Conservation (phyloP, 2,797 vertebrate species). For the Champsocephalus gunnari region DNA sequence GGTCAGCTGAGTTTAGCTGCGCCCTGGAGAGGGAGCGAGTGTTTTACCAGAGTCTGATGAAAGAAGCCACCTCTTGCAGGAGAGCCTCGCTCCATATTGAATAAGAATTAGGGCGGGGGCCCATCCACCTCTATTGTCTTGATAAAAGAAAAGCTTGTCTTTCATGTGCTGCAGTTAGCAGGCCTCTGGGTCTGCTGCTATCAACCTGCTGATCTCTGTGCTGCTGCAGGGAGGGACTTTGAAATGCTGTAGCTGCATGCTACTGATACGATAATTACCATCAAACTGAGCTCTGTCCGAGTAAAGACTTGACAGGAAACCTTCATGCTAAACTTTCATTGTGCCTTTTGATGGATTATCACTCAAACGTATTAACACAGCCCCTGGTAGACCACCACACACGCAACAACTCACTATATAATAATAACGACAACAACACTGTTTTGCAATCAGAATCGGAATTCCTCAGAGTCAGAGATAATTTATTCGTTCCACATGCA, state of each 20-base stretch:
- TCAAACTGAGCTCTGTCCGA: conserved; percentile 17
- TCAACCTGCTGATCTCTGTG: conserved; percentile 49
- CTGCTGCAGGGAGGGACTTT: conserved; percentile 30
- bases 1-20: conserved; percentile 63
- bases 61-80: conserved; percentile 35
- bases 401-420: no score
- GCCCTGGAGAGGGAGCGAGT: conserved; percentile 51
- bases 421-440: no score
- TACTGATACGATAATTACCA: conserved; percentile 51
- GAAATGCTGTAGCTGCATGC: conserved; percentile 26
- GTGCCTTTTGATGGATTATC: conserved; percentile 14
- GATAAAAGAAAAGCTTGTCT: conserved; percentile 59
- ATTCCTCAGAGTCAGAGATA: no score
- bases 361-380: not conserved
- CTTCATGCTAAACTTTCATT: not conserved
- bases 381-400: no score
- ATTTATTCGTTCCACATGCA: no score
- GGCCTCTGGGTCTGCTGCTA: conserved; percentile 46
- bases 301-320: conserved; percentile 2
- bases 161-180: conserved; percentile 54
- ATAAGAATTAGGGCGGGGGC: conserved; percentile 48
- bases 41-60: conserved; percentile 51
- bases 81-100: conserved; percentile 45
- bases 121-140: conserved; percentile 50
- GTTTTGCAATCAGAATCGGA: no score